Conservation (phyloP, 2,888 invertebrate species). For the Thalpophila matura region DNA sequence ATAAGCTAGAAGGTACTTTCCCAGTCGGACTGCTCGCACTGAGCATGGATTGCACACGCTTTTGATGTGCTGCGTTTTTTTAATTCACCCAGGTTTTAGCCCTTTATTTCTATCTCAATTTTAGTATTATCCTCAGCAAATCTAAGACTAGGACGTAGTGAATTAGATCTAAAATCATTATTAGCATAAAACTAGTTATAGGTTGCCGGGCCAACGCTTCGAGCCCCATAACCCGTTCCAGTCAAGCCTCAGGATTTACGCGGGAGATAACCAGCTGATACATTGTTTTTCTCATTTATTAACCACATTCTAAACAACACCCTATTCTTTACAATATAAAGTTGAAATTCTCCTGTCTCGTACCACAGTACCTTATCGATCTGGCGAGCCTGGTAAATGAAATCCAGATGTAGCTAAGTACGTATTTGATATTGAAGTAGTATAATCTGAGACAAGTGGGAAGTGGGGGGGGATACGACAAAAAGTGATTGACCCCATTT, state of each 20-base stretch:
- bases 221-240: slow-evolving; percentile 45
- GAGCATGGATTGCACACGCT: too few species aligned
- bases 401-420: slow-evolving; percentile 58
- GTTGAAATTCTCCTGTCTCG: background rate
- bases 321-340: rapidly evolving
- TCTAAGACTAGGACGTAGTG: too few species aligned
- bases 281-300: slow-evolving; percentile 53
- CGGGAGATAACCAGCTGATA: slow-evolving; percentile 52
- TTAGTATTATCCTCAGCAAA: too few species aligned
- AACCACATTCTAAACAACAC: slow-evolving; percentile 8
- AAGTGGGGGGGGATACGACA: slow-evolving; percentile 28
- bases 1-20: too few species aligned
- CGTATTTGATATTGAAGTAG: slow-evolving; percentile 48
- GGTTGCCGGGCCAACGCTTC: slow-evolving; percentile 12
- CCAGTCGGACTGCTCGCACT: too few species aligned
- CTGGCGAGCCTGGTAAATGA: slow-evolving; percentile 36
- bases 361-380: slow-evolving; percentile 41
- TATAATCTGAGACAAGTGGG: slow-evolving; percentile 52
- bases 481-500: slow-evolving; percentile 57
- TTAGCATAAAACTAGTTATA: slow-evolving; percentile 8
- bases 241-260: slow-evolving; percentile 52
- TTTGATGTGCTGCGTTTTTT: too few species aligned
- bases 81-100: too few species aligned
- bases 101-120: too few species aligned
- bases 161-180: slow-evolving; percentile 20